Conservation (phyloP, 2,888 invertebrate species). For the Gisinianus flammeolus region DNA sequence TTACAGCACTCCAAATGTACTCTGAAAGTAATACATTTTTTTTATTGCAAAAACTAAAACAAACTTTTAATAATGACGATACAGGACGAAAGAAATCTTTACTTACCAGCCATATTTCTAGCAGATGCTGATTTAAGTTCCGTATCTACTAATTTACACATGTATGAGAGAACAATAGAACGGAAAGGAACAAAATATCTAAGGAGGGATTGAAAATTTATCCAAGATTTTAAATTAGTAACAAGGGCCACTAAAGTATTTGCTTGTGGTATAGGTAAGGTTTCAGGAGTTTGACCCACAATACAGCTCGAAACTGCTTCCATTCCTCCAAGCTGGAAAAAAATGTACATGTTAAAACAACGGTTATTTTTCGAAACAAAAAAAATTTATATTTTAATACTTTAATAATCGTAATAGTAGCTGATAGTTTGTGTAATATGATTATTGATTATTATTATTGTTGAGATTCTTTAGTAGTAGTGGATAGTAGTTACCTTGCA, state of each 20-base stretch:
- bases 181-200: constrained; percentile 87
- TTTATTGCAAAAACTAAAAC: neutral
- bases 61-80: neutral
- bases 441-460: neutral
- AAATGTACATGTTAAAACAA: neutral
- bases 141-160: constrained; percentile 91
- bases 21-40: constrained; percentile 66
- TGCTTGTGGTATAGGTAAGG: constrained; percentile 83
- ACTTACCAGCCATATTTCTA: constrained; percentile 86
- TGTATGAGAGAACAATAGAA: constrained; percentile 84
- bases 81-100: neutral
- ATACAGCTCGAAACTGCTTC: constrained; percentile 86
- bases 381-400: neutral
- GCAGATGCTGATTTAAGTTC: constrained; percentile 86
- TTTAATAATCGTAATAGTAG: no score
- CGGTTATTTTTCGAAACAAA: constrained; percentile 3
- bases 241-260: constrained; percentile 91
- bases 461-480: no score
- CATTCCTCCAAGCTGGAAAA: constrained; percentile 73
- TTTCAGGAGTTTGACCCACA: constrained; percentile 73
- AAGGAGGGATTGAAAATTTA: constrained; percentile 80
- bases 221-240: constrained; percentile 90
- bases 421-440: no score
- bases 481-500: constrained; percentile 69
- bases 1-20: constrained; percentile 94